Conservation (phyloP, 2,113 vertebrate genomes). For the Pterocles gutturalis region DNA sequence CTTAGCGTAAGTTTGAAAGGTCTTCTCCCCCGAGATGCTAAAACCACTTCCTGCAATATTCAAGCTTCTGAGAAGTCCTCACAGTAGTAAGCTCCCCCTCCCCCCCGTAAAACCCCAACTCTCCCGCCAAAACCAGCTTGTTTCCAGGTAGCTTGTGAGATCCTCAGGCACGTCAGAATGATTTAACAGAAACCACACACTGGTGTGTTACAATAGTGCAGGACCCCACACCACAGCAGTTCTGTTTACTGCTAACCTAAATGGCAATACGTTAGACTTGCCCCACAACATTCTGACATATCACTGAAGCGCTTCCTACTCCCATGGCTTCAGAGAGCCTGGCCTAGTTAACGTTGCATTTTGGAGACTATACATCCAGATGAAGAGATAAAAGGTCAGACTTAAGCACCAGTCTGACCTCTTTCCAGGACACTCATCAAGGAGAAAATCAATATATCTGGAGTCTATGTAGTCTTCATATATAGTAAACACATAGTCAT, state of each 20-base stretch:
- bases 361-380: rapidly evolving
- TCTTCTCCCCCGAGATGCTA: not conserved
- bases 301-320: too few species aligned
- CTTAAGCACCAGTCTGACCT: not conserved
- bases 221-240: not conserved
- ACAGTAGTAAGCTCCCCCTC: not conserved
- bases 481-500: not conserved
- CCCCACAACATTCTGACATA: not conserved
- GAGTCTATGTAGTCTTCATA: not conserved
- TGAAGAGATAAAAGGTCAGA: not conserved
- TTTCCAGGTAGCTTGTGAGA: not conserved
- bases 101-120: not conserved
- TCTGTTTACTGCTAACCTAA: not conserved
- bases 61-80: not conserved
- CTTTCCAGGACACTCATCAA: not conserved
- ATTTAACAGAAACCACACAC: not conserved
- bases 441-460: not conserved
- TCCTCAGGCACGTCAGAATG: not conserved
- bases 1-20: not conserved
- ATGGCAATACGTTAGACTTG: not conserved
- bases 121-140: not conserved
- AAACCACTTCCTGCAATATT: not conserved
- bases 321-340: not conserved
- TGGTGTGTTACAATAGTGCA: not conserved
- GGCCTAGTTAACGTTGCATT: rapidly evolving